Conservation (phyloP, 2,113 vertebrate genomes). For the Eretmochelys imbricata region DNA sequence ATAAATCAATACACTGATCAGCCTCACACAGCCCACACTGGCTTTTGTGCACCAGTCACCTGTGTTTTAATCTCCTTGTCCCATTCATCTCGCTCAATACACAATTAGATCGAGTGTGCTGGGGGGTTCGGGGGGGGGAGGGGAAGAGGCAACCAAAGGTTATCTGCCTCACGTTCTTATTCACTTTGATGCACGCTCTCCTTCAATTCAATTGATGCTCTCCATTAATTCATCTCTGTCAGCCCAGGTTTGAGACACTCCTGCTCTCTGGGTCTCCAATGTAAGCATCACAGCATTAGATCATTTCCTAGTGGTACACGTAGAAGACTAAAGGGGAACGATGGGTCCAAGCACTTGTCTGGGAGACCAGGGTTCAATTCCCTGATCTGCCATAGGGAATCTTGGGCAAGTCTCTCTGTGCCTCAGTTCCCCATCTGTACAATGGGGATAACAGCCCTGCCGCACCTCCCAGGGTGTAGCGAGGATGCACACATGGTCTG, state of each 20-base stretch:
- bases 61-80: not conserved
- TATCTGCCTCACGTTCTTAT: not conserved
- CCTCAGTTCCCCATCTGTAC: not conserved
- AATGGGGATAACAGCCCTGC: not conserved
- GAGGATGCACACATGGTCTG: not conserved
- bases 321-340: too few species aligned
- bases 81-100: not conserved
- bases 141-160: not conserved
- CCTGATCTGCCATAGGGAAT: not conserved
- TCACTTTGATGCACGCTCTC: not conserved
- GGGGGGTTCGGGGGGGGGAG: not conserved
- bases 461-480: not conserved
- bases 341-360: not conserved
- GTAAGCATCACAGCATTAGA: not conserved
- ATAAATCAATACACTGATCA: not conserved
- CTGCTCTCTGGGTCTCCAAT: not conserved
- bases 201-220: not conserved
- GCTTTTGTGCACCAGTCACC: rapidly evolving
- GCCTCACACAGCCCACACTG: rapidly evolving
- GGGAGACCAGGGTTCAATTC: not conserved
- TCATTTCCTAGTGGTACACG: not conserved
- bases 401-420: not conserved
- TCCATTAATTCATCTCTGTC: not conserved
- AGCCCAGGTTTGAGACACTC: not conserved
- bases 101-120: rapidly evolving